Conservation (phyloP, 2,113 vertebrate species). For the Pteronura brasiliensis region DNA sequence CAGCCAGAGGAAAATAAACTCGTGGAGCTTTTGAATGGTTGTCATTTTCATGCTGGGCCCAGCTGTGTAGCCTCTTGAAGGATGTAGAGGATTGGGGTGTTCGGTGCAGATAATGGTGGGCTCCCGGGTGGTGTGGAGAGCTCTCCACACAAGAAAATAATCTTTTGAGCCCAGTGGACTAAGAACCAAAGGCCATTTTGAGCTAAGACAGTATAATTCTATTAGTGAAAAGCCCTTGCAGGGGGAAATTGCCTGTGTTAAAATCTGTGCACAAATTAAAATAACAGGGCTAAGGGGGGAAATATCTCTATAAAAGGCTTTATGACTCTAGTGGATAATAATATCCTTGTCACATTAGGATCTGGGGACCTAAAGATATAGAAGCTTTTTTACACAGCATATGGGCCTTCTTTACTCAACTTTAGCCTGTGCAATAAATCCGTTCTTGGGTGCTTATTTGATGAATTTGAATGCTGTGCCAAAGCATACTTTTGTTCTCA, state of each 20-base stretch:
- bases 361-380: conserved; percentile 51
- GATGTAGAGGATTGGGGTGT: conserved; percentile 32
- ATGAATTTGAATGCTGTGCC: conserved; percentile 62
- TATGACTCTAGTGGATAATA: conserved; percentile 56
- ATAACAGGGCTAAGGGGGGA: conserved; percentile 62
- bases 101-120: conserved; percentile 35
- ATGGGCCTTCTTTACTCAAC: conserved; percentile 51
- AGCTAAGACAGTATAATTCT: conserved; percentile 69
- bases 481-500: conserved; percentile 70
- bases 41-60: conserved; percentile 68
- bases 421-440: conserved; percentile 56
- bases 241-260: conserved; percentile 68
- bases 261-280: conserved; percentile 72
- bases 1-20: conserved; percentile 54
- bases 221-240: conserved; percentile 63
- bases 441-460: conserved; percentile 60
- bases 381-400: conserved; percentile 34
- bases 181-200: conserved; percentile 59
- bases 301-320: conserved; percentile 65
- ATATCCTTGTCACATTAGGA: conserved; percentile 63
- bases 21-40: conserved; percentile 54
- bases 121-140: neutral
- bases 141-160: conserved; percentile 15
- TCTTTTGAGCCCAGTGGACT: conserved; percentile 57
- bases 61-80: conserved; percentile 52